Evolutionary conservation across 92 coral and sea anemone genomes (phyloP).

Genomic region (Porites cylindrica): DNA sequence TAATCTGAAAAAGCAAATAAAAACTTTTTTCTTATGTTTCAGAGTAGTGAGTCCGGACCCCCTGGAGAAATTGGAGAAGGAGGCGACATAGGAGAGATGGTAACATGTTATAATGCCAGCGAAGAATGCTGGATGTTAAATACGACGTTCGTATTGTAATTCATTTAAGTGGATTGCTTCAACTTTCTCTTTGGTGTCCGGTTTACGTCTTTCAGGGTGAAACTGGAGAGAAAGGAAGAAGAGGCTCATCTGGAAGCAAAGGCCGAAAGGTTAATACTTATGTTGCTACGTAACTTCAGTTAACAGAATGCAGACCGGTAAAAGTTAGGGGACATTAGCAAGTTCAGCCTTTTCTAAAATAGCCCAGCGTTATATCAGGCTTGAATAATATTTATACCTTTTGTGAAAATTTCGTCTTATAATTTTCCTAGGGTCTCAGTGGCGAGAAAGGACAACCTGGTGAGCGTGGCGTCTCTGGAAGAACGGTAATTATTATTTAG

Average conservation of each 20-base stretch:
- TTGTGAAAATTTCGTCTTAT: background rate
- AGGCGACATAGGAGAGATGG: conserved; percentile 72
- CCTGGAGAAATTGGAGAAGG: conserved; percentile 67
- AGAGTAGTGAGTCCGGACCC: conserved; percentile 54
- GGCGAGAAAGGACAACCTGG: conserved; percentile 78
- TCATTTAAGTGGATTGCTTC: too few relatives aligned
- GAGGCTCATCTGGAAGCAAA: conserved; percentile 73
- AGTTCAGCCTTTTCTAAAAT: background rate
- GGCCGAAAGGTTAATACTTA: conserved; percentile 63
- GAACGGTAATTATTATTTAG: conserved; percentile 45
- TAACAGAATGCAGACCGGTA: background rate
- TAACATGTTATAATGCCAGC: background rate
- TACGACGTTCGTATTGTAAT: too few relatives aligned
- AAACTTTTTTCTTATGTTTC: background rate
- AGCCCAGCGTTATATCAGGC: background rate
- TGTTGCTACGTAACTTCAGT: background rate
- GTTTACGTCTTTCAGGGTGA: conserved; percentile 54
- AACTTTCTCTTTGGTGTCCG: background rate
- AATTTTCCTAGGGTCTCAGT: conserved; percentile 60
- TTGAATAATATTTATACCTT: background rate
- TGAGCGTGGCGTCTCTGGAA: conserved; percentile 66
- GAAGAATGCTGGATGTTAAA: background rate
- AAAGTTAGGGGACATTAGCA: background rate
- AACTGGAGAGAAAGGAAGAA: conserved; percentile 74
- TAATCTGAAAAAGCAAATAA: background rate